Evolutionary conservation across 2,888 invertebrate species (phyloP).

Genomic region (Sinhomidia bicolor): DNA sequence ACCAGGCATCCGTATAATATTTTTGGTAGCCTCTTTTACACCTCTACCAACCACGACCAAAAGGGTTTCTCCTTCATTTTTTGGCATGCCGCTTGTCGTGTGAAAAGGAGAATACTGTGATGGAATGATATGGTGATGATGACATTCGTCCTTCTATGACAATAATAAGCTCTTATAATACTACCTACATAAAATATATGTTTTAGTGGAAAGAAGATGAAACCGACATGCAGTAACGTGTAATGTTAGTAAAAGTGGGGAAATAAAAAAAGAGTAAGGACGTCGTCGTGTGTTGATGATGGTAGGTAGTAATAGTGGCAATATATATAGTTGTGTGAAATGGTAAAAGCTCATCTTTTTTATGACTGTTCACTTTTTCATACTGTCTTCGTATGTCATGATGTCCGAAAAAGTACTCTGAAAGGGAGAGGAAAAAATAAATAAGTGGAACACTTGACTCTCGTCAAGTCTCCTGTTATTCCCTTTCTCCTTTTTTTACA

Average conservation of each 20-base stretch:
- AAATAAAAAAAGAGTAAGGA: not conserved
- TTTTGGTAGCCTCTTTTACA: not conserved
- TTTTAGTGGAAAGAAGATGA: not conserved
- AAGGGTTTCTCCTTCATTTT: constrained; percentile 27
- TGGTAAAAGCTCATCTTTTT: constrained; percentile 9
- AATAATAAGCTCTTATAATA: not conserved
- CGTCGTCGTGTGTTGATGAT: too few species aligned
- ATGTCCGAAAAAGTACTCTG: not conserved
- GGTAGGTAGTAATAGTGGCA: too few species aligned
- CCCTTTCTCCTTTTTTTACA: not conserved
- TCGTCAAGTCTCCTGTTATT: constrained; percentile 10
- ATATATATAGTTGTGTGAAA: not conserved
- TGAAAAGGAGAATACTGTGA: not conserved
- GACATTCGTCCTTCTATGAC: constrained; percentile 39
- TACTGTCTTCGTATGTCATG: not conserved
- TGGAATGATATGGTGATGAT: constrained; percentile 1
- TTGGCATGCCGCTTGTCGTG: not conserved
- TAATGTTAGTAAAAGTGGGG: constrained; percentile 13
- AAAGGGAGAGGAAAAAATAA: not conserved
- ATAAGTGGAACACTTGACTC: constrained; percentile 42
- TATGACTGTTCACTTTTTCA: constrained; percentile 15
- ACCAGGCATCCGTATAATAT: not conserved
- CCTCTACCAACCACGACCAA: not conserved
- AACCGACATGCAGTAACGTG: not conserved
- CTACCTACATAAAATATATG: not conserved